Evolutionary conservation across 2,113 vertebrate genomes (phyloP).

Genomic region (Calidris pugnax): DNA sequence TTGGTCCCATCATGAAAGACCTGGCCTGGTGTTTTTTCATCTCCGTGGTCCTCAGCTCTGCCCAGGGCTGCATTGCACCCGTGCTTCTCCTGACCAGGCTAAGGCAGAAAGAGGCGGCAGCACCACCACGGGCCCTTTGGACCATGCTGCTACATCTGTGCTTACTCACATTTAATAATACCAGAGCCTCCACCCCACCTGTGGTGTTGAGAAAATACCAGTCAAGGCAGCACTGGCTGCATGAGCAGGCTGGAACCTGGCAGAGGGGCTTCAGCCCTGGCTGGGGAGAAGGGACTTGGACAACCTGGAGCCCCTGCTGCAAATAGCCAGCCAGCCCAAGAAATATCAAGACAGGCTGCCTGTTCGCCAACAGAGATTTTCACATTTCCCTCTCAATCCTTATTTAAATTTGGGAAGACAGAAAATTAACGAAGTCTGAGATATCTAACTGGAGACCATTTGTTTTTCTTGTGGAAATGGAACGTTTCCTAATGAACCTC

Average conservation of each 20-base stretch:
- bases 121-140: not conserved
- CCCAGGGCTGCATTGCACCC: not conserved
- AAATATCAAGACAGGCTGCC: not conserved
- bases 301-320: not conserved
- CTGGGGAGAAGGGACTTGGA: not conserved
- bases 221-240: not conserved
- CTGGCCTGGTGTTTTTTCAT: not conserved
- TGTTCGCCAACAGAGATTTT: not conserved
- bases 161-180: not conserved
- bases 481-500: conserved; percentile 47
- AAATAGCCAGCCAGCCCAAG: not conserved
- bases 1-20: not conserved
- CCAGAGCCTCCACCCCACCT: not conserved
- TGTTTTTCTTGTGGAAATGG: conserved; percentile 42
- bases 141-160: not conserved
- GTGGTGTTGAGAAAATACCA: not conserved
- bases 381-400: conserved; percentile 16
- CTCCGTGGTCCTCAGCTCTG: not conserved
- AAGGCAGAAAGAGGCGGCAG: not conserved
- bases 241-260: not conserved
- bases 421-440: conserved; percentile 29
- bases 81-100: not conserved
- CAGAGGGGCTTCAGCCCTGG: not conserved
- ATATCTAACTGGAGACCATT: conserved; percentile 26
- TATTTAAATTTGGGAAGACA: conserved; percentile 25